Evolutionary conservation across 2,797 vertebrate species (phyloP).

Genomic region (Danio jaintianensis): DNA sequence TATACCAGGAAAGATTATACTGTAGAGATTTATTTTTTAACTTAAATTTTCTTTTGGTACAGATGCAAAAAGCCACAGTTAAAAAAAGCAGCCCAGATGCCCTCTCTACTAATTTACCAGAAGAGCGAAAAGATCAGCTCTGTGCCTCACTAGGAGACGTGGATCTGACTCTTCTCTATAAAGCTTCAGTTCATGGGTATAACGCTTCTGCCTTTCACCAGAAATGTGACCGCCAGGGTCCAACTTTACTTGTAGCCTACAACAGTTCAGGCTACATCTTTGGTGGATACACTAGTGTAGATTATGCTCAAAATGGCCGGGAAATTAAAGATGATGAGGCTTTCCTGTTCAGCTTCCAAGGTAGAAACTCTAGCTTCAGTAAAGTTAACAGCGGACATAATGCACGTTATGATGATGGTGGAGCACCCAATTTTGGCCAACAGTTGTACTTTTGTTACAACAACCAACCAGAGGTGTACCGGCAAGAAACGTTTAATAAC

Average conservation of each 20-base stretch:
- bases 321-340: slow-evolving; percentile 59
- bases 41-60: neutral
- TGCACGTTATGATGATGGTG: neutral
- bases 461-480: neutral
- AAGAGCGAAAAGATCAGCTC: slow-evolving; percentile 47
- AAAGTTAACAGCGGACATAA: accelerated
- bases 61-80: slow-evolving; percentile 25
- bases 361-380: slow-evolving; percentile 46
- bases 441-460: slow-evolving; percentile 43
- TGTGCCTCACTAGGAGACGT: slow-evolving; percentile 53
- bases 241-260: slow-evolving; percentile 72
- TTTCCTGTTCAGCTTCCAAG: slow-evolving; percentile 68
- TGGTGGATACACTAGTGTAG: slow-evolving; percentile 68
- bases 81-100: neutral
- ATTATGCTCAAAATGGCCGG: slow-evolving; percentile 57
- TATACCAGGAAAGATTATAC: no score
- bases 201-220: slow-evolving; percentile 64
- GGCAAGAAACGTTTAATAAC: slow-evolving; percentile 52
- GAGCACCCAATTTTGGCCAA: slow-evolving; percentile 64
- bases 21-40: neutral
- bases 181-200: slow-evolving; percentile 70
- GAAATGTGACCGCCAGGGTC: slow-evolving; percentile 64
- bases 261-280: slow-evolving; percentile 66
- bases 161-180: slow-evolving; percentile 64
- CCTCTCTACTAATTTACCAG: slow-evolving; percentile 44